Percentiles rank a stretch among this genome's conserved stretches.
Evolutionary conservation across 1,140 invertebrate species (phyloP).

Genomic region (Trichonephila inaurata): DNA sequence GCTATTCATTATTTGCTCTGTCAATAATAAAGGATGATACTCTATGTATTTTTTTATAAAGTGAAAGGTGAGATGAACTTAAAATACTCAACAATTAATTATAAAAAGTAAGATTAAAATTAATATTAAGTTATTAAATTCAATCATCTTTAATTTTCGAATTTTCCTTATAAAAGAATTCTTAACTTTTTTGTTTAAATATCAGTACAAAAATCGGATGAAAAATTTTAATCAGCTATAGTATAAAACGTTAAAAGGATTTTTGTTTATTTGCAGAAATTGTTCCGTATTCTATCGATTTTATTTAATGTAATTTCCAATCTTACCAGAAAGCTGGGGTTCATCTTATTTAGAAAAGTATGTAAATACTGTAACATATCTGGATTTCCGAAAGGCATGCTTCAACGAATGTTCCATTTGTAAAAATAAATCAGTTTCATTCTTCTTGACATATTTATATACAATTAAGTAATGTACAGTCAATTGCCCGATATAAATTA

Average conservation of each 20-base stretch:
- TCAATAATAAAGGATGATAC: not conserved
- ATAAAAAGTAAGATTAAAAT: too few relatives aligned
- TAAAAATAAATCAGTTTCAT: slow-evolving; percentile 57
- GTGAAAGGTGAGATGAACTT: not conserved
- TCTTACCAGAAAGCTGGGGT: not conserved
- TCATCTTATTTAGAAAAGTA: not conserved
- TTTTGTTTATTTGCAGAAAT: too few relatives aligned
- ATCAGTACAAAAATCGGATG: too few relatives aligned
- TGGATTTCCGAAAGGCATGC: not conserved
- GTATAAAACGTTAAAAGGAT: too few relatives aligned
- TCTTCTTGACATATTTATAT: slow-evolving; percentile 49
- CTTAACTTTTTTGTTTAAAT: too few relatives aligned
- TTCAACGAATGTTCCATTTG: slow-evolving; percentile 68
- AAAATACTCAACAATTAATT: too few relatives aligned
- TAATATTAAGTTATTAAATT: too few relatives aligned
- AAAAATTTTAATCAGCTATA: too few relatives aligned
- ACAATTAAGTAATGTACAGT: slow-evolving; percentile 61
- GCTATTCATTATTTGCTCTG: not conserved
- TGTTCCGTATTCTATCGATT: too few relatives aligned
- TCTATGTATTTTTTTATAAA: not conserved
- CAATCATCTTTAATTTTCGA: too few relatives aligned
- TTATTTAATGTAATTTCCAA: too few relatives aligned
- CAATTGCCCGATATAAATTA: not conserved
- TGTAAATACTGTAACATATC: slow-evolving; percentile 65
- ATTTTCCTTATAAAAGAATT: too few relatives aligned